Base-by-base conservation (phyloP, 2,113 vertebrate species). In the Gopherus evgoodei region DNA sequence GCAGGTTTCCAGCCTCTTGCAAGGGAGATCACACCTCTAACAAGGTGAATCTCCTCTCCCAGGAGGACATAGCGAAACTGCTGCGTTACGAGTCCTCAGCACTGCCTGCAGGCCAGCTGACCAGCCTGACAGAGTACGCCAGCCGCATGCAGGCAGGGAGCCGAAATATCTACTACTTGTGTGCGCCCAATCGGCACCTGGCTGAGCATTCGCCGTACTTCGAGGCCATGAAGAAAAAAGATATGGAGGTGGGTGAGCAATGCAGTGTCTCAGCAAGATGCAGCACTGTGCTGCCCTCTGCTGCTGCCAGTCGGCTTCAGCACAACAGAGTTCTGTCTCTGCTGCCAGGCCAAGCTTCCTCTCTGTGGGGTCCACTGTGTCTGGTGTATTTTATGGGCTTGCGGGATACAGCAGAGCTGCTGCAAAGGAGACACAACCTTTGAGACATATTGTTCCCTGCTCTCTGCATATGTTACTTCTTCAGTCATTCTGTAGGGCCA, bases 121-220 rank as follows among this genome's bases (percentile, higher is more conserved):
- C 99, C 97, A 99, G 98, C 87, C 98, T 99, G 88, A 78, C 87
- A 1, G 99, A 99, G 90, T 99, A 99, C 0, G 93, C 96, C 49
- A 97, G 98, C 10, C 99, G 99, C 93, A 99, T 99, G 99, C 98
- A 98, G 95, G 98, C 99, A 0, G 99, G 99, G 75, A 99, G 98
- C 2, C 99, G 99, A 52, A 99, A 98, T 98, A 99, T 99, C 98
- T 99, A 99, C 97, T 99, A 99, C 97, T 98, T 99, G 94, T 99
- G 99, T 1, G 97, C 99, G 2, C 99, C 99, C 90, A 99, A 96
- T 97, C 98, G 99, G 12, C 99, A 99, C 90, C 98, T 99, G 49
- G 99, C 99, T 0, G 98, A 99, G 96, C 99, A 99, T 92, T 99
- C 99, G 0, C 99, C 99, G 0, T 99, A 99, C 98, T 99, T 98